Evolutionary conservation across 1,140 invertebrate genomes (phyloP).

Genomic region (Hormaphis cornu): DNA sequence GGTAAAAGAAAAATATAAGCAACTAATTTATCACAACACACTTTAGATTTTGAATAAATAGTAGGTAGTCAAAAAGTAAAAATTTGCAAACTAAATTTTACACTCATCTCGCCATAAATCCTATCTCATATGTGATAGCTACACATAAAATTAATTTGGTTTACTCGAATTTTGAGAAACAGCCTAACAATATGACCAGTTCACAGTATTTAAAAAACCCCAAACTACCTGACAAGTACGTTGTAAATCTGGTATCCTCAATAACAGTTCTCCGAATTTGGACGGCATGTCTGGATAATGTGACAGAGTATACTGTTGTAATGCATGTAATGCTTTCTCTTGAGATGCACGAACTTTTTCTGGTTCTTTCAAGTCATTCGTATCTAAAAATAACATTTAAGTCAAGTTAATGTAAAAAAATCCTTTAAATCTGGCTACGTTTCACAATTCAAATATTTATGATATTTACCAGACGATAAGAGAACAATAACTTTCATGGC

Average conservation of each 20-base stretch:
- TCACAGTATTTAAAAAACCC: not conserved
- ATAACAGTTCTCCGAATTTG: conserved; percentile 87
- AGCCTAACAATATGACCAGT: not conserved
- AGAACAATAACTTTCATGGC: conserved; percentile 92
- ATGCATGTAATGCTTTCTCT: conserved; percentile 82
- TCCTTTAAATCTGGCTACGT: not conserved
- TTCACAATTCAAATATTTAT: not conserved
- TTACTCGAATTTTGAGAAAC: not conserved
- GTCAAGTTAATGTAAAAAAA: not conserved
- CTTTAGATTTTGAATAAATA: too few species aligned
- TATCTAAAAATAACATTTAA: conserved; percentile 51
- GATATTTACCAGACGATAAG: conserved; percentile 77
- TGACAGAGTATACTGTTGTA: conserved; percentile 81
- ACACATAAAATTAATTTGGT: conserved; percentile 26
- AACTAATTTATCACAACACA: too few species aligned
- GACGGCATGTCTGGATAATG: conserved; percentile 86
- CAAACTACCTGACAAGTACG: conserved; percentile 73
- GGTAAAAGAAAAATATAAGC: conserved; percentile 39
- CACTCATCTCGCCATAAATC: conserved; percentile 27
- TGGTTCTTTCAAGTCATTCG: conserved; percentile 80
- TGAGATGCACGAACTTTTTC: conserved; percentile 86
- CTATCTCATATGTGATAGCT: conserved; percentile 33
- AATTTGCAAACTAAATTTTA: not conserved
- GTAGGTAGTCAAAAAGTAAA: not conserved
- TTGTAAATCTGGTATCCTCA: conserved; percentile 88